Evolutionary conservation across 2,888 invertebrate species (phyloP).

Genomic region (Meganola albula): DNA sequence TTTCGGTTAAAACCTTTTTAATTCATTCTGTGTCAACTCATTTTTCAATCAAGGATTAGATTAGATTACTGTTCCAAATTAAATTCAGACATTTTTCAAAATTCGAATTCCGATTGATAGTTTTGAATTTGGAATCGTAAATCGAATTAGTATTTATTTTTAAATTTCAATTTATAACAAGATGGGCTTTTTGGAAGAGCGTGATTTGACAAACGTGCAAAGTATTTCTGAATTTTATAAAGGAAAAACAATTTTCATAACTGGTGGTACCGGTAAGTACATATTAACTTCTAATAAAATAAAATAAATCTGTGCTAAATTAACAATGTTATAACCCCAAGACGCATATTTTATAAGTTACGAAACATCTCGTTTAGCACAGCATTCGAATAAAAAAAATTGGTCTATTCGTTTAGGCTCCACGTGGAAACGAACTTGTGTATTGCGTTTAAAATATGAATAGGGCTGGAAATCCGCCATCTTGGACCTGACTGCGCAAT

Average conservation of each 20-base stretch:
- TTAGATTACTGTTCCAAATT: no score
- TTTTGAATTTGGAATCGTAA: no score
- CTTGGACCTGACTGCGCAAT: no score
- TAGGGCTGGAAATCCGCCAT: no score
- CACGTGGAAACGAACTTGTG: neutral
- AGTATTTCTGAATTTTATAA: constrained; percentile 81
- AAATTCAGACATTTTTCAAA: no score
- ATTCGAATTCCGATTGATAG: no score
- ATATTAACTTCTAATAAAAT: neutral
- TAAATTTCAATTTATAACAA: neutral
- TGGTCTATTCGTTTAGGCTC: no score
- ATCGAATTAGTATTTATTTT: constrained; percentile 1
- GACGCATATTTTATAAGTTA: neutral
- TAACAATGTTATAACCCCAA: no score
- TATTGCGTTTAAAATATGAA: neutral
- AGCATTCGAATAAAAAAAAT: no score
- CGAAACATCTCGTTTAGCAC: neutral
- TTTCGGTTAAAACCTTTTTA: no score
- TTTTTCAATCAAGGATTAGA: no score
- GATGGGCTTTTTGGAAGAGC: constrained; percentile 53
- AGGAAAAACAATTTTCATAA: constrained; percentile 85
- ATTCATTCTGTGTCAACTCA: no score
- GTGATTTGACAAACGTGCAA: constrained; percentile 36
- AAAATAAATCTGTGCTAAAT: neutral
- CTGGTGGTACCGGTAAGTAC: constrained; percentile 83